These are phyloP conservation scores for Trissolcus japonicus DNA, from an alignment of 2,888 invertebrate species.

Conservation along the genomic window DNA sequence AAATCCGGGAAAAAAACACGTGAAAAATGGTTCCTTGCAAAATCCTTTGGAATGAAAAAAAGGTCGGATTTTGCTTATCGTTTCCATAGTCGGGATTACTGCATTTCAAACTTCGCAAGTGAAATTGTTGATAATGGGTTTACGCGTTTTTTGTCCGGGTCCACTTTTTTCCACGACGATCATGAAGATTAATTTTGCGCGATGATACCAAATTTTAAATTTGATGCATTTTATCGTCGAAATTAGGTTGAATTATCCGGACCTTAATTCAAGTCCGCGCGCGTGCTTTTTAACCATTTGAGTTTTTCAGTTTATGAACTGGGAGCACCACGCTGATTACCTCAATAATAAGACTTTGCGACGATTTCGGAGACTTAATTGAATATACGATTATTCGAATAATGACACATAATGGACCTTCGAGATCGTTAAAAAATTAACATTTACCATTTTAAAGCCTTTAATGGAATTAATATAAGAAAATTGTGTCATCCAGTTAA, in stretches of 20 bases:
- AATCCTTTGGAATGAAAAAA: conserved; percentile 4
- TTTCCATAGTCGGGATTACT: not conserved
- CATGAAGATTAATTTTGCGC: no score
- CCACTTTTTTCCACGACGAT: not conserved
- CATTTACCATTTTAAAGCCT: not conserved
- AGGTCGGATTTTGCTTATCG: not conserved
- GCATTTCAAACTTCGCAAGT: not conserved
- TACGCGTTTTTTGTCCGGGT: conserved; percentile 1
- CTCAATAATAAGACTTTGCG: conserved; percentile 22
- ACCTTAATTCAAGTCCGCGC: conserved; percentile 12
- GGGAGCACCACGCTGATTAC: conserved; percentile 27
- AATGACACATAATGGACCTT: conserved; percentile 22
- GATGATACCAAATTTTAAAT: conserved; percentile 1
- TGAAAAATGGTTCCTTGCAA: conserved; percentile 6
- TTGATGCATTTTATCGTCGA: conserved; percentile 26
- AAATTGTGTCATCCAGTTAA: no score
- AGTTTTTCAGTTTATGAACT: conserved; percentile 32
- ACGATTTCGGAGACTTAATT: conserved; percentile 13
- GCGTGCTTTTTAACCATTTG: conserved; percentile 21
- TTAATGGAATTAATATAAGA: not conserved
- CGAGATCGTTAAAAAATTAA: conserved; percentile 34
- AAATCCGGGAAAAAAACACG: conserved; percentile 7
- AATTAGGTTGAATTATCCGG: conserved; percentile 6
- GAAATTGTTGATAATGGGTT: conserved; percentile 22
- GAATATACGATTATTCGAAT: no score